Percentiles rank a stretch among this genome's conserved stretches.
Conservation (phyloP, 2,888 invertebrate genomes). For the Drosophila diplacantha region DNA sequence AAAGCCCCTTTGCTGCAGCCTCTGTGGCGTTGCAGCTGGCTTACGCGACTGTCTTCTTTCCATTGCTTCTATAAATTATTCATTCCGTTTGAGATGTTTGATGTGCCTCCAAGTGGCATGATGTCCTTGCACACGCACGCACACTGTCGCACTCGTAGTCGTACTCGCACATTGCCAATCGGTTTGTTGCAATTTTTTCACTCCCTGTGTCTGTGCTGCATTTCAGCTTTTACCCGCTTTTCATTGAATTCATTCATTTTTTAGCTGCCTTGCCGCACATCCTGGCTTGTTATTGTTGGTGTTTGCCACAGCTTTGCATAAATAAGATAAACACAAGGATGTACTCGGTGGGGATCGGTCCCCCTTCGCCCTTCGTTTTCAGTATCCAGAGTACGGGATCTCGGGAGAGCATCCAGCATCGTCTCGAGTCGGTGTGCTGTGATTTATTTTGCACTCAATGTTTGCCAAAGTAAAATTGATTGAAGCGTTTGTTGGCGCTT, state of each 20-base stretch:
- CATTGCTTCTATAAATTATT: conserved; percentile 72
- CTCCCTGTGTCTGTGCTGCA: conserved; percentile 10
- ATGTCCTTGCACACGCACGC: conserved; percentile 42
- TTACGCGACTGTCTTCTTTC: conserved; percentile 39
- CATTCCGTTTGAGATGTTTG: conserved; percentile 73
- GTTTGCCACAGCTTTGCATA: conserved; percentile 70
- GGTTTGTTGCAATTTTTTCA: conserved; percentile 40
- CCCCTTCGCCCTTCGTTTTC: not conserved
- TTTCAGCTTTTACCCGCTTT: conserved; percentile 53
- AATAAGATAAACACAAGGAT: conserved; percentile 70
- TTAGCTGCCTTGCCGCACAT: conserved; percentile 49
- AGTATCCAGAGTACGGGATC: conserved; percentile 14
- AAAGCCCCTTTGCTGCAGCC: not conserved
- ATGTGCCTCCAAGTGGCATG: conserved; percentile 58
- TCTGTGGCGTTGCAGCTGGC: conserved; percentile 49
- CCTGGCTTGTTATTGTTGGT: conserved; percentile 38
- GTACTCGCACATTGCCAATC: conserved; percentile 32
- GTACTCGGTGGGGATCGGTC: conserved; percentile 25
- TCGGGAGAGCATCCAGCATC: conserved; percentile 33
- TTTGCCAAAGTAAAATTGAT: conserved; percentile 73
- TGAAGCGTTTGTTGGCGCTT: conserved; percentile 70
- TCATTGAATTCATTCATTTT: conserved; percentile 71
- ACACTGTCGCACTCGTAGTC: not conserved
- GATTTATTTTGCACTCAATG: conserved; percentile 73
- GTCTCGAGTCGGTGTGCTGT: conserved; percentile 59